These are phyloP conservation scores for Thinocorus orbignyianus DNA, from an alignment of 2,113 vertebrate species.

Conservation along the genomic window DNA sequence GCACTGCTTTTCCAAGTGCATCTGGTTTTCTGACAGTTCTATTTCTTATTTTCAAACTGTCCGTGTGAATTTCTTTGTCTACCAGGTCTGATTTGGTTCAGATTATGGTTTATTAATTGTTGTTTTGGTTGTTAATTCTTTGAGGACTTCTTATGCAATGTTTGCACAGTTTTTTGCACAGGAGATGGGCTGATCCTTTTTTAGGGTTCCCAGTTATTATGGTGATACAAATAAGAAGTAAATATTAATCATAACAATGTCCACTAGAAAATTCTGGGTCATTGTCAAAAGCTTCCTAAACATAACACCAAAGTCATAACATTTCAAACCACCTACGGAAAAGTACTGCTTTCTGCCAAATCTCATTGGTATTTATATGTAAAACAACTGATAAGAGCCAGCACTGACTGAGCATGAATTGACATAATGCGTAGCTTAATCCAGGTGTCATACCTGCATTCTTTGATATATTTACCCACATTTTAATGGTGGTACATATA, in stretches of 20 bases:
- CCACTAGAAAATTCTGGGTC: background rate
- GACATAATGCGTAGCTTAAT: background rate
- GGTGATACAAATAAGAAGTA: background rate
- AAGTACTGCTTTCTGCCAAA: background rate
- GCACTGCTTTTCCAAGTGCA: background rate
- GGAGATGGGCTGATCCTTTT: background rate
- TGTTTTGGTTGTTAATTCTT: background rate
- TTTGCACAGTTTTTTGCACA: background rate
- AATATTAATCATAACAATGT: background rate
- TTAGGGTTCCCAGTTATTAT: background rate
- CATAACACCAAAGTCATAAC: background rate
- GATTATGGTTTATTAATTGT: background rate
- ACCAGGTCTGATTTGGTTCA: background rate
- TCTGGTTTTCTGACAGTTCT: background rate
- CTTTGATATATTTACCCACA: background rate
- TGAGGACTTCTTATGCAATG: background rate
- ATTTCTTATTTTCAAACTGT: background rate
- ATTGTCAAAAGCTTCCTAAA: background rate
- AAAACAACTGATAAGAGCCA: background rate
- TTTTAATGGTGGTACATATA: background rate
- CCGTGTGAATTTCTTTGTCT: background rate
- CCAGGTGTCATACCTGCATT: background rate
- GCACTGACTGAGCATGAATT: background rate
- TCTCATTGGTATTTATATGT: background rate
- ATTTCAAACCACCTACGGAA: background rate